phyloP scores from a whole-genome alignment of 2,888 invertebrate genomes.

The Gandaritis pyraliata region DNA sequence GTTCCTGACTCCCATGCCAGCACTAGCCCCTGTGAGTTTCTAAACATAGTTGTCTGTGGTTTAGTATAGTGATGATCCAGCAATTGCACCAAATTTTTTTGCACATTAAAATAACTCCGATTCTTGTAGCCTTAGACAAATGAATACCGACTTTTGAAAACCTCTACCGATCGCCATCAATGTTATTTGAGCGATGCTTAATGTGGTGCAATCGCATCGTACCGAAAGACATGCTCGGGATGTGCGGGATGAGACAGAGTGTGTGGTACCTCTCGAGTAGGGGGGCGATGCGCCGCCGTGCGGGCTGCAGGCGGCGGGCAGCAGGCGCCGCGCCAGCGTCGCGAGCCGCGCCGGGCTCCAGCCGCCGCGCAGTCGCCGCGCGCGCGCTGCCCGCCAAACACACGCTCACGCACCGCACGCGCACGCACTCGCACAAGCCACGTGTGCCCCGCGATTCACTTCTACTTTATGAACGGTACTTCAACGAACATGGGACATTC shows the following conservation, averaged over 20 bases:
- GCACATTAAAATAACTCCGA: too few relatives aligned
- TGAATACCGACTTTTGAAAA: too few relatives aligned
- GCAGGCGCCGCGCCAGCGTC: constrained; percentile 84
- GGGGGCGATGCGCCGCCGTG: constrained; percentile 88
- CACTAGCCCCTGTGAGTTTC: too few relatives aligned
- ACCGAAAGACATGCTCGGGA: constrained; percentile 32
- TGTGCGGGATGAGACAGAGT: constrained; percentile 33
- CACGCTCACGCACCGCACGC: constrained; percentile 73
- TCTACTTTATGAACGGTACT: constrained; percentile 39
- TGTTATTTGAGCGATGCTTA: neutral
- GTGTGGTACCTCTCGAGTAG: constrained; percentile 86
- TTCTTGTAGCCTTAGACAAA: too few relatives aligned
- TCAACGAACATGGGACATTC: constrained; percentile 18
- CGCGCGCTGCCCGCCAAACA: constrained; percentile 78
- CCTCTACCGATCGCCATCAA: neutral
- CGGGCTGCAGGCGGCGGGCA: constrained; percentile 89
- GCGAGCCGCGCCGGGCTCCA: constrained; percentile 79
- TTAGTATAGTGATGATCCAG: constrained; percentile 24
- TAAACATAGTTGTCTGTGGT: neutral
- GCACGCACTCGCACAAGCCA: constrained; percentile 52
- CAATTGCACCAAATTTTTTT: constrained; percentile 24
- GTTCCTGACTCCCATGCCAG: too few relatives aligned
- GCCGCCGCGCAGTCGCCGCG: constrained; percentile 52
- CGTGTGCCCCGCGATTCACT: constrained; percentile 66
- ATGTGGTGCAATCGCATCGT: constrained; percentile 24